Conservation (phyloP, 2,797 vertebrate species). For the Urocyon cinereoargenteus region DNA sequence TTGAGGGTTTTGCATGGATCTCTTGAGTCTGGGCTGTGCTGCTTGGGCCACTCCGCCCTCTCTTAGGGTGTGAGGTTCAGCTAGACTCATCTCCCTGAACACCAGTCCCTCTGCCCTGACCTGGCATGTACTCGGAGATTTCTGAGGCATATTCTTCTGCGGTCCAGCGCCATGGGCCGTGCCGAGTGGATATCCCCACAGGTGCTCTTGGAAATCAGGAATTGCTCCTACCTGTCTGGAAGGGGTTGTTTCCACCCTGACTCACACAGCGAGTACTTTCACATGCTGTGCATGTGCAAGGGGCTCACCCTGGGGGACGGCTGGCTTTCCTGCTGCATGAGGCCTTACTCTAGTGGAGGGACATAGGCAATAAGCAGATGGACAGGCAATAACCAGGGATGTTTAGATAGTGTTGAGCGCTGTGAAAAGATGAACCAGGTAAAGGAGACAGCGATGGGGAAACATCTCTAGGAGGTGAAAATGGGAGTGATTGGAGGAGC, state of each 20-base stretch:
- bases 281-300: no score
- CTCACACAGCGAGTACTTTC: background rate
- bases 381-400: no score
- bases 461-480: background rate
- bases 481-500: background rate
- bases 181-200: rapidly evolving
- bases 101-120: background rate
- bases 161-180: rapidly evolving
- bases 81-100: background rate
- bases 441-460: no score
- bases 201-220: background rate
- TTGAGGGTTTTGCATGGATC: no score
- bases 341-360: no score
- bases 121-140: rapidly evolving
- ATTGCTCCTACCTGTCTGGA: rapidly evolving
- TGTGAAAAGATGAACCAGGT: no score
- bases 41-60: background rate
- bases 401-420: no score
- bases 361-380: no score
- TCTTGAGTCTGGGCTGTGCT: background rate
- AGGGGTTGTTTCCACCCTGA: background rate
- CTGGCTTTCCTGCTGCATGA: no score
- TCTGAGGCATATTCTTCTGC: background rate
- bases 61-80: background rate
- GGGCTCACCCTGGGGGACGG: no score